Conservation (phyloP, 53 echinoderm and acorn worm genomes). For the Stichopus horrens region DNA sequence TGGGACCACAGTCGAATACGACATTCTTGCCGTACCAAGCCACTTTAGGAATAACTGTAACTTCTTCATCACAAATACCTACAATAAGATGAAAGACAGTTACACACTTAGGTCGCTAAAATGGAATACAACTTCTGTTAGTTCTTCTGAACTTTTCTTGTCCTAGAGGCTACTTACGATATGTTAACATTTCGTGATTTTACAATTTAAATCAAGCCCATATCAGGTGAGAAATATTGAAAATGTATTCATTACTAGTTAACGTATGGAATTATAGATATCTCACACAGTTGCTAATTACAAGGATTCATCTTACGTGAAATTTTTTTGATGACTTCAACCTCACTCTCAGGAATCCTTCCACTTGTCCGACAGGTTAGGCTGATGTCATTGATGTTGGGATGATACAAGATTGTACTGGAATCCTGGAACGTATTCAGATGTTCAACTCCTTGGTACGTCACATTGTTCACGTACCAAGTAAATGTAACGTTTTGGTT, state of each 20-base stretch:
- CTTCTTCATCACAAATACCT: background rate
- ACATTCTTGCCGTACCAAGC: background rate
- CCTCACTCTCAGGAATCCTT: background rate
- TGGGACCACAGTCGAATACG: background rate
- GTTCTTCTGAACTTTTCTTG: too few species aligned
- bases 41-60: background rate
- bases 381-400: slow-evolving; percentile 11
- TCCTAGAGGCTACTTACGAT: too few species aligned
- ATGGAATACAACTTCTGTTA: too few species aligned
- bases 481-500: background rate
- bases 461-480: background rate
- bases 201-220: too few species aligned
- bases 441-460: background rate
- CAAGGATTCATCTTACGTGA: background rate
- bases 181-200: too few species aligned
- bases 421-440: background rate
- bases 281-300: too few species aligned
- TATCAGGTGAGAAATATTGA: too few species aligned
- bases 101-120: too few species aligned
- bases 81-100: background rate
- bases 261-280: too few species aligned
- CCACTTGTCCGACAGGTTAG: slow-evolving; percentile 1
- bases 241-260: too few species aligned
- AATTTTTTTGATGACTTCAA: background rate
- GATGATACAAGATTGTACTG: background rate